Evolutionary conservation across 2,113 vertebrate species (phyloP).

Genomic region (Tinamus guttatus): DNA sequence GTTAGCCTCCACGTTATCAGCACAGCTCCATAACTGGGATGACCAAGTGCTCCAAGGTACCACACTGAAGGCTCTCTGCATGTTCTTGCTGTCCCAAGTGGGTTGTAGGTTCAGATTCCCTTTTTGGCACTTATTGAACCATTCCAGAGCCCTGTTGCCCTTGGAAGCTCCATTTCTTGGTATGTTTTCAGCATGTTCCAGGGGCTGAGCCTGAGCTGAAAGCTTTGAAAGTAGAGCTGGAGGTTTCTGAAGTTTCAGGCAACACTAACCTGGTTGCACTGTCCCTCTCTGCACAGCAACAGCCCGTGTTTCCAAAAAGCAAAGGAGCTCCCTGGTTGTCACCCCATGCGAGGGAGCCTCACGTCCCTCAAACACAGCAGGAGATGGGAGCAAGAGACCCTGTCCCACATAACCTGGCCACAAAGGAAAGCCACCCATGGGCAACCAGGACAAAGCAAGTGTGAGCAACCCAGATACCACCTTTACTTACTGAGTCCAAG

Average conservation of each 20-base stretch:
- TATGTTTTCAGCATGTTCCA: not conserved
- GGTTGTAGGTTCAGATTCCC: not conserved
- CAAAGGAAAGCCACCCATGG: no score
- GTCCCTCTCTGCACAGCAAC: not conserved
- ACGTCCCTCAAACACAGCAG: not conserved
- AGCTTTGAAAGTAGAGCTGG: fast-evolving
- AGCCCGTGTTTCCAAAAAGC: no score
- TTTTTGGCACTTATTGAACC: not conserved
- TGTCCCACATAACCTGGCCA: no score
- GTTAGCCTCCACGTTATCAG: not conserved
- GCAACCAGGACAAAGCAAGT: no score
- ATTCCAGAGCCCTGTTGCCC: not conserved
- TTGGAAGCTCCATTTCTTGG: no score
- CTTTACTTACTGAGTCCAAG: no score
- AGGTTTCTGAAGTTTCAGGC: not conserved
- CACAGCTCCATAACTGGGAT: not conserved
- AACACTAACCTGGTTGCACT: not conserved
- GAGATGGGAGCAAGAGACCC: no score
- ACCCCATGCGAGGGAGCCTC: not conserved
- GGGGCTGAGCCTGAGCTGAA: fast-evolving
- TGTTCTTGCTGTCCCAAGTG: not conserved
- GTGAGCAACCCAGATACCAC: no score
- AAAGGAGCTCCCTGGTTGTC: no score
- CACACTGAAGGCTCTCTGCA: not conserved
- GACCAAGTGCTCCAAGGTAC: not conserved